Base-by-base conservation (phyloP, 35 echinoderm and acorn worm species). In the Apostichopus californicus region DNA sequence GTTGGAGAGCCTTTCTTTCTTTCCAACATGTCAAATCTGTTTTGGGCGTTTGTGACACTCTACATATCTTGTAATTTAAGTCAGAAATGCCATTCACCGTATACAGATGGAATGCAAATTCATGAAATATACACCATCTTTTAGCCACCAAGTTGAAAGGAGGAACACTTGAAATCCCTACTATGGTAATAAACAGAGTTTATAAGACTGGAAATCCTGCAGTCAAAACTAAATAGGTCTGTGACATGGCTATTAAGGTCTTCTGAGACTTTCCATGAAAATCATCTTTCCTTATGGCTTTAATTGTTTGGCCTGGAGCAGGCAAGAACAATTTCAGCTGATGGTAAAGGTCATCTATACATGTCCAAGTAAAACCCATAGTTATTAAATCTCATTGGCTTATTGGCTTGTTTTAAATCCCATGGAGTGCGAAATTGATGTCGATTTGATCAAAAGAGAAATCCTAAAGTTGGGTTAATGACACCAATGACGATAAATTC, bases 121-220 rank as follows among this genome's bases (percentile, higher is more conserved):
- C 34, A 20, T 55, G 80, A 83, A 83, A 83, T 83, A 55, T 14
- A 83, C 80, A 83, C 46, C 34, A 46, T 46, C 34, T 83, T 83
- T 34, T 20, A 53, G 80, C 55, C 22, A 56, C n/a, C 53, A 83
- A 55, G n/a, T 83, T 81, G 15, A 11, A 56, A 13, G 13, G 80
- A 83, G 34, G 11, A 68, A 68, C 64, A 68, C 64, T 68, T 68
- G 64, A 68, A 68, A 68, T 68, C 64, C 64, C 34, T 68, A 18
- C 64, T 14, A 68, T 68, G 18, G 64, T 68, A 14, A 14, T 68
- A 68, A 68, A 9, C 64, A 68, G 64, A 68, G 18, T 68, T 9
- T 5, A 14, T 68, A 68, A 68, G 64, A 68, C 34, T 46, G 64
- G 18, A 68, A 68, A 68, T 68, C 18, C 64, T 14, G 64, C 64